phyloP scores from a whole-genome alignment of 1,140 invertebrate species.

The Zelostemma sp. region DNA sequence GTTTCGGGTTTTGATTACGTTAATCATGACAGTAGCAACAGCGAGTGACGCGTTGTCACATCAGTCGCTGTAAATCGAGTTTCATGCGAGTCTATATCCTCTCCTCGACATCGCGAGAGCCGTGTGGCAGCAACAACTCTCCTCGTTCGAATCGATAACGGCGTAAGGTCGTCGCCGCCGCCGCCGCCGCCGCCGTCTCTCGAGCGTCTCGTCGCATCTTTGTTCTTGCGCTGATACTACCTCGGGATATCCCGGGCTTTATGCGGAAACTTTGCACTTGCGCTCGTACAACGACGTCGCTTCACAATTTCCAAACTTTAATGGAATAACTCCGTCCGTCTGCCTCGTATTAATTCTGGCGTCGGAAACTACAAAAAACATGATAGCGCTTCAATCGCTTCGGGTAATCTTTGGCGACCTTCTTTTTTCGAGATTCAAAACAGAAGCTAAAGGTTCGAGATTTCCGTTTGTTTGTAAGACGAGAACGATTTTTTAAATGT shows the following conservation, averaged over 20 bases:
- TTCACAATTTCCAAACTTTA: constrained; percentile 3
- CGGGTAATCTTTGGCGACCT: no score
- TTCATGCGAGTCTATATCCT: constrained; percentile 19
- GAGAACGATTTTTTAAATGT: no score
- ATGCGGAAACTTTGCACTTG: constrained; percentile 33
- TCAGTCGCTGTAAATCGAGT: constrained; percentile 36
- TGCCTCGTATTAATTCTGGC: constrained; percentile 6
- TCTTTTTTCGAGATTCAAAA: no score
- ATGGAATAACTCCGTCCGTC: constrained; percentile 14
- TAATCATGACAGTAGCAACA: no score
- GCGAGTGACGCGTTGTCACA: constrained; percentile 12
- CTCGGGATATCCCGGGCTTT: constrained; percentile 38
- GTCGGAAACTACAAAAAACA: no score
- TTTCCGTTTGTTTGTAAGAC: no score
- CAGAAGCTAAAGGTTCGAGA: no score
- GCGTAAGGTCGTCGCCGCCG: constrained; percentile 51
- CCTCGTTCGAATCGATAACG: constrained; percentile 48
- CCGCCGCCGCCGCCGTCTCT: constrained; percentile 48
- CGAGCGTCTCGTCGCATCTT: constrained; percentile 48
- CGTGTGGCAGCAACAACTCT: constrained; percentile 25
- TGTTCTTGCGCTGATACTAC: constrained; percentile 44
- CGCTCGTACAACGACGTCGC: constrained; percentile 4
- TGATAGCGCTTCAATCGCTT: no score
- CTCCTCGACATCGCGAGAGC: constrained; percentile 27
- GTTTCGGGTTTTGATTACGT: no score